These are phyloP conservation scores for Mastacembelus armatus DNA, from an alignment of 2,797 vertebrate genomes.

Conservation along the genomic window DNA sequence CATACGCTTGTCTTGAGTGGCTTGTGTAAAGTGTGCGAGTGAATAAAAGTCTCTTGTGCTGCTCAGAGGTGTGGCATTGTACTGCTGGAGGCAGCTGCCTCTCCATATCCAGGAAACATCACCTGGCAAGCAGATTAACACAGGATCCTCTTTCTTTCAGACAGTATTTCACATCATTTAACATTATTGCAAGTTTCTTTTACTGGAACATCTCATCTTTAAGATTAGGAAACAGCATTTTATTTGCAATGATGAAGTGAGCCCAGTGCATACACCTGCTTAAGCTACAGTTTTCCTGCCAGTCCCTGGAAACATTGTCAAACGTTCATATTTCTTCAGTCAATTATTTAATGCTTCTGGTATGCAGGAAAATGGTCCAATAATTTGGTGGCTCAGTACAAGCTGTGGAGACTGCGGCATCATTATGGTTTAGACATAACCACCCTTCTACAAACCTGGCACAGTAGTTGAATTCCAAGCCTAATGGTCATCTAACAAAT, in stretches of 20 bases:
- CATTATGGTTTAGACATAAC: neutral
- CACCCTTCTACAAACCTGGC: neutral
- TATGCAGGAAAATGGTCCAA: neutral
- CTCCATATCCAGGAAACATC: slow-evolving; percentile 57
- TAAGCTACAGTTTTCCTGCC: neutral
- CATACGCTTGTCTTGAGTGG: slow-evolving; percentile 68
- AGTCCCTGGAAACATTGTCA: neutral
- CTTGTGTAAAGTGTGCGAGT: slow-evolving; percentile 64
- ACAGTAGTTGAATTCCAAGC: neutral
- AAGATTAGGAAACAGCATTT: too few relatives aligned
- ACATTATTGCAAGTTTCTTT: neutral
- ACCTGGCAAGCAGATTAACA: slow-evolving; percentile 65
- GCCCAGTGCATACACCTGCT: too few relatives aligned
- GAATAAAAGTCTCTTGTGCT: slow-evolving; percentile 72
- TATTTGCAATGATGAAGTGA: too few relatives aligned
- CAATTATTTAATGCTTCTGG: neutral
- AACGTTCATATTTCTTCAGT: neutral
- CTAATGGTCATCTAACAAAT: neutral
- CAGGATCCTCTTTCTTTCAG: neutral
- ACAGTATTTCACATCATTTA: slow-evolving; percentile 2
- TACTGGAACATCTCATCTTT: neutral
- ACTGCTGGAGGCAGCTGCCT: slow-evolving; percentile 71
- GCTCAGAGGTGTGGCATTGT: slow-evolving; percentile 73
- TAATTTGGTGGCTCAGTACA: neutral
- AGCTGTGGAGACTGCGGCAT: neutral